These are phyloP conservation scores for Larimichthys crocea DNA, from an alignment of 2,113 vertebrate species.

Conservation along the genomic window DNA sequence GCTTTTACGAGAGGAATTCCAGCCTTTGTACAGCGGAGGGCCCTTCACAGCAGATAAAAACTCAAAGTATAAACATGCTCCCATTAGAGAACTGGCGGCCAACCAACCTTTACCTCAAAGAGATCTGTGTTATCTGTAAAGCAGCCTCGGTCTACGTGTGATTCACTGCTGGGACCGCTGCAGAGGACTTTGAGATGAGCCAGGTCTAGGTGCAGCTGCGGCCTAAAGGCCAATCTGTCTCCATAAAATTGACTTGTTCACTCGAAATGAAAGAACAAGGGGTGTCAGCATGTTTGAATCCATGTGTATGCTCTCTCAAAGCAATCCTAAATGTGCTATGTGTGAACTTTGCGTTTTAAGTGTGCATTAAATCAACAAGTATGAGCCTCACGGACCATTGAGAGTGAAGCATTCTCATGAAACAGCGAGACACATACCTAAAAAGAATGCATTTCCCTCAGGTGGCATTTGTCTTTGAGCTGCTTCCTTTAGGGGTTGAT, in stretches of 20 bases:
- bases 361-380: slow-evolving; percentile 70
- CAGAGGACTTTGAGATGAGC: slow-evolving; percentile 69
- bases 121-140: slow-evolving; percentile 77
- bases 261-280: slow-evolving; percentile 46
- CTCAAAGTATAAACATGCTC: slow-evolving; percentile 79
- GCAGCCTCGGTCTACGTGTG: slow-evolving; percentile 50
- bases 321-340: slow-evolving; percentile 14
- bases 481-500: slow-evolving; percentile 57
- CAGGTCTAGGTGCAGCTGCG: slow-evolving; percentile 64
- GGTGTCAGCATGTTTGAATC: slow-evolving; percentile 47
- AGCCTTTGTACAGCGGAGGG: slow-evolving; percentile 50
- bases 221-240: slow-evolving; percentile 70
- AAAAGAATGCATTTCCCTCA: slow-evolving; percentile 24
- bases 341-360: slow-evolving; percentile 53
- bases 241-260: slow-evolving; percentile 65
- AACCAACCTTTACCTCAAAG: slow-evolving; percentile 77
- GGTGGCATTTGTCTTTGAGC: slow-evolving; percentile 43
- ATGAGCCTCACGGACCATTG: slow-evolving; percentile 55
- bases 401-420: slow-evolving; percentile 36
- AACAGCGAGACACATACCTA: slow-evolving; percentile 36
- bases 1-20: slow-evolving; percentile 67
- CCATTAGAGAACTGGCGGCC: slow-evolving; percentile 80
- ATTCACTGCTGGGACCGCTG: slow-evolving; percentile 66
- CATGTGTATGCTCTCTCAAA: slow-evolving; percentile 37
- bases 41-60: slow-evolving; percentile 76